These are phyloP conservation scores for Cynopterus sphinx DNA, from an alignment of 2,797 vertebrate species.

Conservation along the genomic window DNA sequence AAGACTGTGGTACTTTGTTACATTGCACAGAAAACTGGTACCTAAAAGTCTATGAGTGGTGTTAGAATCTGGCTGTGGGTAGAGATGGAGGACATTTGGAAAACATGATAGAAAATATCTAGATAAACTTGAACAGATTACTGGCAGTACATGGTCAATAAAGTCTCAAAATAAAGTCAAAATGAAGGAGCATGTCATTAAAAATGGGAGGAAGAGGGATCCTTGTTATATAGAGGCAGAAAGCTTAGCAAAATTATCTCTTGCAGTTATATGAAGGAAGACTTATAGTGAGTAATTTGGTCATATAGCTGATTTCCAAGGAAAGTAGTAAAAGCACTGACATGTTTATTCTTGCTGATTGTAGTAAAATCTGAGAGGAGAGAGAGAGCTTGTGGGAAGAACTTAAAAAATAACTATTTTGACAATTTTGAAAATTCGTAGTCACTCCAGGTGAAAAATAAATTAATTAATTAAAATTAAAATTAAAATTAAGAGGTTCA, in stretches of 20 bases:
- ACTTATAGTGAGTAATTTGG: not conserved
- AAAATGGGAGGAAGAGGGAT: not conserved
- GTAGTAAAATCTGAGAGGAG: not conserved
- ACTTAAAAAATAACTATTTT: too few relatives aligned
- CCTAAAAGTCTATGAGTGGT: not conserved
- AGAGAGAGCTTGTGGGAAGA: not conserved
- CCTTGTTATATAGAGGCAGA: not conserved
- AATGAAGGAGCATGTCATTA: not conserved
- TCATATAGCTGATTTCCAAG: not conserved
- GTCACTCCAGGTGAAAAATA: not conserved
- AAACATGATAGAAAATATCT: not conserved
- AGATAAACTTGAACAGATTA: not conserved
- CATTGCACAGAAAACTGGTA: not conserved
- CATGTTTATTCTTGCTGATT: not conserved
- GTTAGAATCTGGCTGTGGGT: not conserved
- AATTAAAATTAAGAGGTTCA: not conserved
- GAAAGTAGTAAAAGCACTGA: not conserved
- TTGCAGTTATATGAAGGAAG: not conserved
- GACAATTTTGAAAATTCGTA: not conserved
- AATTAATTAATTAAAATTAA: not conserved
- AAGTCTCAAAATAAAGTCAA: not conserved
- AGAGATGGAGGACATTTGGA: not conserved
- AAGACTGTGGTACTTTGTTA: not conserved
- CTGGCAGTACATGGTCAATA: not conserved
- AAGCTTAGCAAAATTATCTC: not conserved